phyloP scores from a whole-genome alignment of 2,888 invertebrate genomes.

The Achlya flavicornis region DNA sequence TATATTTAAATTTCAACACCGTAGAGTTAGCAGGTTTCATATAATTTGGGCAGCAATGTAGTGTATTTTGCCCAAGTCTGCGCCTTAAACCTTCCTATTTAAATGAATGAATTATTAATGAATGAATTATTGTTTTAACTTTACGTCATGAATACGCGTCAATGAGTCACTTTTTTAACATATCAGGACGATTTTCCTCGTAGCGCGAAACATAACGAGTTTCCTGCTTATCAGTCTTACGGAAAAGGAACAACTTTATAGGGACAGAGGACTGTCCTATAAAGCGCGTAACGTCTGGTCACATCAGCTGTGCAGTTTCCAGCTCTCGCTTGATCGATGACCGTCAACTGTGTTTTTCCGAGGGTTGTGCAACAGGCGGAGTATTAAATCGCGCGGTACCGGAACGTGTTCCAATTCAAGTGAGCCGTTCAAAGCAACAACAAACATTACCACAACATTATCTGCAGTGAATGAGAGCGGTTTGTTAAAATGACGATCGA shows the following conservation, averaged over 20 bases:
- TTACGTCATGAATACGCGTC: not conserved
- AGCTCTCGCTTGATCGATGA: slow-evolving; percentile 25
- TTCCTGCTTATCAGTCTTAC: slow-evolving; percentile 15
- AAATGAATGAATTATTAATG: not conserved
- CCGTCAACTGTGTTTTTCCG: slow-evolving; percentile 29
- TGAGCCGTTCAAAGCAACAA: slow-evolving; percentile 44
- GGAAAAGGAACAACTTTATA: not conserved
- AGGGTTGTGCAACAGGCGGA: slow-evolving; percentile 41
- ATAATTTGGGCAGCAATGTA: too few species aligned
- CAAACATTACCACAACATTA: slow-evolving; percentile 45
- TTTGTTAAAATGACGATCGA: slow-evolving; percentile 42
- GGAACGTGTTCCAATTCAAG: slow-evolving; percentile 39
- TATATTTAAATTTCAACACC: too few species aligned
- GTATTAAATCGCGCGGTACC: slow-evolving; percentile 32
- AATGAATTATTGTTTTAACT: not conserved
- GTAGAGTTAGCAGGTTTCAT: too few species aligned
- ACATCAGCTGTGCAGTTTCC: not conserved
- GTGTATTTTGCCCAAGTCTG: too few species aligned
- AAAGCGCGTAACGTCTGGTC: not conserved
- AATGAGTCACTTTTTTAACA: not conserved
- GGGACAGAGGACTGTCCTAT: not conserved
- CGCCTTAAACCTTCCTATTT: too few species aligned
- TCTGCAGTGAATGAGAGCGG: slow-evolving; percentile 54
- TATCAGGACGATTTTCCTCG: slow-evolving; percentile 9
- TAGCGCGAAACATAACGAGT: slow-evolving; percentile 14